These are phyloP conservation scores for Nesogale talazaci DNA, from an alignment of 2,113 vertebrate species.

Conservation along the genomic window DNA sequence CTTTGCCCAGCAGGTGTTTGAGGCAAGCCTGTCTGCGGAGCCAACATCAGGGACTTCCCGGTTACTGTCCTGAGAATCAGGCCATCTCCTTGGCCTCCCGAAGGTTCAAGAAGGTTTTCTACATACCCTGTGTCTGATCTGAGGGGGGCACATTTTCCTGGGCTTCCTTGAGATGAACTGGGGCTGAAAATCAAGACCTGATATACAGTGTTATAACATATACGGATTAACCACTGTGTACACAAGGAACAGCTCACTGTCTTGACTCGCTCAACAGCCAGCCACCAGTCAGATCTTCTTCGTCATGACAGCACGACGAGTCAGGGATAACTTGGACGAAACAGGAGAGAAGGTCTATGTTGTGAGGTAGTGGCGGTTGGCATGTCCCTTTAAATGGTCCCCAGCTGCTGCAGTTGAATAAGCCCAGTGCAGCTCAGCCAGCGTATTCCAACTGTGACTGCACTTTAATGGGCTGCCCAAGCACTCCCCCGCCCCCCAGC, in stretches of 20 bases:
- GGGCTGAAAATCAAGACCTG: background rate
- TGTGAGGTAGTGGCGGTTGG: background rate
- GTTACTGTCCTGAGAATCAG: too few species aligned
- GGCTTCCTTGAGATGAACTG: background rate
- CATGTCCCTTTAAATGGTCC: background rate
- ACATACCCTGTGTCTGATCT: too few species aligned
- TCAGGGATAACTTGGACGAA: background rate
- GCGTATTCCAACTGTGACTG: background rate
- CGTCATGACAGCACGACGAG: background rate
- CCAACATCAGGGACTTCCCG: background rate
- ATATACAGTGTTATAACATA: background rate
- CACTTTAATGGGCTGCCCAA: background rate
- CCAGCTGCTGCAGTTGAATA: too few species aligned
- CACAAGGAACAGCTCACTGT: background rate
- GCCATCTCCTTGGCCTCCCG: background rate
- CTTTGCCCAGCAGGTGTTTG: background rate
- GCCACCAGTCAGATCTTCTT: background rate
- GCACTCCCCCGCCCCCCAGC: background rate
- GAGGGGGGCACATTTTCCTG: background rate
- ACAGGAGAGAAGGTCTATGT: too few species aligned
- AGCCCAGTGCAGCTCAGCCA: too few species aligned
- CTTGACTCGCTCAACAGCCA: too few species aligned
- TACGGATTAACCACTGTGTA: too few species aligned
- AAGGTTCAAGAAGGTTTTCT: background rate
- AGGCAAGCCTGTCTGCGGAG: background rate